Percentiles rank a stretch among this genome's conserved stretches.
Conservation (phyloP, 2,888 invertebrate species). For the Campoletis raptor region DNA sequence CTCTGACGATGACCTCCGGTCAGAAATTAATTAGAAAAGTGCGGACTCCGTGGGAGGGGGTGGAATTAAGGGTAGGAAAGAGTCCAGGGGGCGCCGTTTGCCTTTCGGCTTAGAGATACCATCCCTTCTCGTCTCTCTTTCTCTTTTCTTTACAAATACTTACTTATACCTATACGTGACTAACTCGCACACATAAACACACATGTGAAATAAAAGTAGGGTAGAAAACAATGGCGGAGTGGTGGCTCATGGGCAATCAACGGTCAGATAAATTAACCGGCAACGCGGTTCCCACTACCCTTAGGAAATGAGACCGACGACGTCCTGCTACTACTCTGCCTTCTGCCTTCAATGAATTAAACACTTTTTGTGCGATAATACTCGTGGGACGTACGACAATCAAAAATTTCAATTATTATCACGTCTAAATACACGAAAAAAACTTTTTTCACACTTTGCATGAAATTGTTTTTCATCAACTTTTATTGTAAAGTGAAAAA, state of each 20-base stretch:
- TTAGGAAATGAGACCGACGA: conserved; percentile 74
- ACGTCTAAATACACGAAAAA: neutral
- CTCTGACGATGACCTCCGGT: conserved; percentile 77
- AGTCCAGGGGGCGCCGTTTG: conserved; percentile 65
- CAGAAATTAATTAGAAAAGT: conserved; percentile 83
- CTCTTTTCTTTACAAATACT: neutral
- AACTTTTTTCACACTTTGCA: no score
- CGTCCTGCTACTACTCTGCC: conserved; percentile 13
- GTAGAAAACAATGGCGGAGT: conserved; percentile 62
- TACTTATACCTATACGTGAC: neutral
- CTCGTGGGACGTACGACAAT: neutral
- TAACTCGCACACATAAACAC: neutral
- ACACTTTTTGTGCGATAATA: neutral
- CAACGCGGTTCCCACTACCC: conserved; percentile 79
- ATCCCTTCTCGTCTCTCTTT: neutral
- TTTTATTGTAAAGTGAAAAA: neutral
- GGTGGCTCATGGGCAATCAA: conserved; percentile 79
- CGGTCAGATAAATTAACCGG: conserved; percentile 83
- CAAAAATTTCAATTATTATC: neutral
- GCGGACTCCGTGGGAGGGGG: conserved; percentile 72
- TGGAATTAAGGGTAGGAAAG: conserved; percentile 30
- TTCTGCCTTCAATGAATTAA: neutral
- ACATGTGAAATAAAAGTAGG: conserved; percentile 34
- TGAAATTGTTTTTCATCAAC: neutral
- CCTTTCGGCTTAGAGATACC: conserved; percentile 65